Conservation (phyloP, 2,113 vertebrate genomes). For the Conger conger region DNA sequence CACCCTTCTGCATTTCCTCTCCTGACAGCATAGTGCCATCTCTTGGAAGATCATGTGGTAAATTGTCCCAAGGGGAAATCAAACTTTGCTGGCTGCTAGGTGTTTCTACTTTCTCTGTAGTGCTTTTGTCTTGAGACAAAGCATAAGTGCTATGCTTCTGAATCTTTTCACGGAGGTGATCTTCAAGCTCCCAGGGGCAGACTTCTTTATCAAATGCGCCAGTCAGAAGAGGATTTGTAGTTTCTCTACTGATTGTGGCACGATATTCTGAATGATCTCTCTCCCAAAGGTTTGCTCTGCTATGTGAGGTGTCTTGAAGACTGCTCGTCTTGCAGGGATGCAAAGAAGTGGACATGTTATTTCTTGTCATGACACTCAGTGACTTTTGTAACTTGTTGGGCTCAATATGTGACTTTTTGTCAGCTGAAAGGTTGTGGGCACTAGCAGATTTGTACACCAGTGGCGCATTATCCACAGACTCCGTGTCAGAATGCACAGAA, state of each 20-base stretch:
- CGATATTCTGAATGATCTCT: conserved; percentile 43
- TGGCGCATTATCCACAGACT: conserved; percentile 70
- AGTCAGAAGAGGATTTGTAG: conserved; percentile 51
- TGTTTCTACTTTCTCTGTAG: conserved; percentile 28
- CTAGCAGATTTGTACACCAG: conserved; percentile 85
- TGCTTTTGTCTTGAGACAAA: conserved; percentile 56
- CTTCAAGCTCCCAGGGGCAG: conserved; percentile 64
- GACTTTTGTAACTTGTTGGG: conserved; percentile 75
- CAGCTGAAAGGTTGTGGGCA: conserved; percentile 80
- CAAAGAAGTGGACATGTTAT: conserved; percentile 59
- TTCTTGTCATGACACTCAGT: conserved; percentile 60
- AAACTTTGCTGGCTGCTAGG: conserved; percentile 38
- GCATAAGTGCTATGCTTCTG: conserved; percentile 75
- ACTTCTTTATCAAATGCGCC: conserved; percentile 60
- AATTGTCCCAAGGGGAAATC: conserved; percentile 68
- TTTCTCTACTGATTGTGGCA: conserved; percentile 61
- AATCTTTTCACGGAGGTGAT: conserved; percentile 37
- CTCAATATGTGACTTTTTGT: conserved; percentile 67
- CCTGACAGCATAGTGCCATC: conserved; percentile 34
- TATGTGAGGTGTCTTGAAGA: conserved; percentile 42
- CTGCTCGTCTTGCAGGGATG: conserved; percentile 58
- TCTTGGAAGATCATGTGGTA: conserved; percentile 40
- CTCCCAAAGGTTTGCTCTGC: conserved; percentile 42
- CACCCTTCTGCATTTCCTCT: conserved; percentile 2
- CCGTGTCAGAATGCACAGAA: conserved; percentile 61